Conservation (phyloP, 2,113 vertebrate species). For the Cebus imitator region DNA sequence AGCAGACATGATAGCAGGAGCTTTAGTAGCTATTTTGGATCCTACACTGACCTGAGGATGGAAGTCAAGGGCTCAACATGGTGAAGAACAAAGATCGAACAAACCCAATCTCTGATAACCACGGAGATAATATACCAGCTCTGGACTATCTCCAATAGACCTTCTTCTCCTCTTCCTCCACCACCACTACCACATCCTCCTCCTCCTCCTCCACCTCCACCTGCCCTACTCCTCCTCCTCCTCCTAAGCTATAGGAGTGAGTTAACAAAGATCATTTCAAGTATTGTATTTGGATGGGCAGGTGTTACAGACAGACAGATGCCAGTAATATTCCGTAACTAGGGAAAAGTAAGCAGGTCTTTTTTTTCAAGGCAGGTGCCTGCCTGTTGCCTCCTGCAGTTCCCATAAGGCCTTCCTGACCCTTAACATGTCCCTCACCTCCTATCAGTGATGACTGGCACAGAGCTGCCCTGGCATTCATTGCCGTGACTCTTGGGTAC, state of each 20-base stretch:
- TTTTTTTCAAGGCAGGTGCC: background rate
- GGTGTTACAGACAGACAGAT: background rate
- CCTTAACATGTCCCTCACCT: constrained; percentile 47
- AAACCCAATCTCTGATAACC: background rate
- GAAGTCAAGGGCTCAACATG: background rate
- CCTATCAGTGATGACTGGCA: background rate
- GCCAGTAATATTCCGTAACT: background rate
- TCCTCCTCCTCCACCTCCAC: too few species aligned
- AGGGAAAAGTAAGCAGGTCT: background rate
- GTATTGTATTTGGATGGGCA: background rate
- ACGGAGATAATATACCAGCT: background rate
- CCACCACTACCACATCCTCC: too few species aligned
- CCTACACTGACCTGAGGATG: background rate
- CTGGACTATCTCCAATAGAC: background rate
- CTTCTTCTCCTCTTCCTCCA: background rate
- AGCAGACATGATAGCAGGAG: background rate
- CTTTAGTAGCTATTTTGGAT: background rate
- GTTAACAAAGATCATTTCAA: constrained; percentile 35
- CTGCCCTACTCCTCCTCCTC: too few species aligned
- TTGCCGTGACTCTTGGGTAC: background rate
- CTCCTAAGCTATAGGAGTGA: background rate
- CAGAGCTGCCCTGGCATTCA: background rate
- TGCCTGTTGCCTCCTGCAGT: background rate
- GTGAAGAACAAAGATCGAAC: background rate
- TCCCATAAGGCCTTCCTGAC: constrained; percentile 12